Percentiles rank a stretch among this genome's conserved stretches.
These are phyloP conservation scores for Chymomyza fuscimana DNA, from an alignment of 2,888 invertebrate genomes.

Conservation along the genomic window DNA sequence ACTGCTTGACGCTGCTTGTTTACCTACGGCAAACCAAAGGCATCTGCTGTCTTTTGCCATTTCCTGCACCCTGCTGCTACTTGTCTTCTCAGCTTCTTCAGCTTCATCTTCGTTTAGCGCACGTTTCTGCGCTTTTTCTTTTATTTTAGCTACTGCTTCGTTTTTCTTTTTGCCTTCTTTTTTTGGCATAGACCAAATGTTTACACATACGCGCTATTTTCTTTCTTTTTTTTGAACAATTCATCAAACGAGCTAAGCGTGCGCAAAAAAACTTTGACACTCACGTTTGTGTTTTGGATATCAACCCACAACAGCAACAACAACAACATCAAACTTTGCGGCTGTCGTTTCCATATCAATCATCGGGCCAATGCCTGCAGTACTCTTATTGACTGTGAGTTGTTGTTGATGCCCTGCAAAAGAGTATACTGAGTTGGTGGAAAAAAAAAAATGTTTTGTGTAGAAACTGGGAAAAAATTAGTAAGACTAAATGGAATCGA, in stretches of 20 bases:
- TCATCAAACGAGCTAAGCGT: conserved; percentile 71
- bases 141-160: conserved; percentile 16
- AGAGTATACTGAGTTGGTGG: background rate
- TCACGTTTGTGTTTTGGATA: conserved; percentile 53
- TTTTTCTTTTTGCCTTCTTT: conserved; percentile 19
- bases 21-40: conserved; percentile 1
- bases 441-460: too few relatives aligned
- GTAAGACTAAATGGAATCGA: too few relatives aligned
- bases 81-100: background rate
- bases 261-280: conserved; percentile 70
- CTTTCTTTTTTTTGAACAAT: conserved; percentile 59
- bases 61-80: background rate
- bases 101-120: background rate
- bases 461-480: too few relatives aligned
- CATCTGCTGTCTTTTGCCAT: background rate
- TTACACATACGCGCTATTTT: conserved; percentile 71
- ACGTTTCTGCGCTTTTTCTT: background rate
- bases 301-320: background rate
- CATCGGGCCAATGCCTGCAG: conserved; percentile 52
- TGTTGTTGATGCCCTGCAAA: conserved; percentile 15
- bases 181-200: conserved; percentile 59
- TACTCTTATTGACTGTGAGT: conserved; percentile 41
- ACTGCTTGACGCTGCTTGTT: background rate
- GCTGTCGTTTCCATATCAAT: conserved; percentile 58
- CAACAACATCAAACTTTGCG: conserved; percentile 47